A percentile compares a stretch with the other conserved stretches of the same genome.
These are phyloP conservation scores for Rhynchotus rufescens DNA, from an alignment of 2,797 vertebrate species.

Conservation along the genomic window DNA sequence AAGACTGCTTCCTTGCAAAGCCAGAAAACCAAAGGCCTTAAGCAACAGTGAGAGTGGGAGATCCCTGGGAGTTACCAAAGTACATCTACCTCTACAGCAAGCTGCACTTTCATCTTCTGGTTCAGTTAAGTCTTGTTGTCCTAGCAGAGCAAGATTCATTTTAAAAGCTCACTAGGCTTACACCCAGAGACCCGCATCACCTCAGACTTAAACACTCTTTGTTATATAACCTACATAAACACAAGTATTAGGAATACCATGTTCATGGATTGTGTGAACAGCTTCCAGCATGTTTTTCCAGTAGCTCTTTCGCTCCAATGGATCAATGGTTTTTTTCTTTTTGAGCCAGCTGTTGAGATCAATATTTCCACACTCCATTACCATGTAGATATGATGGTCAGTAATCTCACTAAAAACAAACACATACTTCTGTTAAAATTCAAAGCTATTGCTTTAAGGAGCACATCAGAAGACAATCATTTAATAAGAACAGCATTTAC, in stretches of 20 bases:
- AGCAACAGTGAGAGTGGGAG: neutral
- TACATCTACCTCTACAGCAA: neutral
- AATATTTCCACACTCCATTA: constrained; percentile 98
- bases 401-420: constrained; percentile 90
- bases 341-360: constrained; percentile 97
- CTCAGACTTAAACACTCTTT: neutral
- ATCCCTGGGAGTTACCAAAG: neutral
- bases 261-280: constrained; percentile 94
- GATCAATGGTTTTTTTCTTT: constrained; percentile 91
- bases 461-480: neutral
- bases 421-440: neutral
- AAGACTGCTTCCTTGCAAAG: neutral
- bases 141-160: neutral
- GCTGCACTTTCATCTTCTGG: neutral
- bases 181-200: neutral
- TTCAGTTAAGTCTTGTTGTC: neutral
- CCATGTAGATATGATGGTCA: constrained; percentile 92
- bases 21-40: neutral
- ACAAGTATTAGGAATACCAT: constrained; percentile 82
- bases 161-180: neutral
- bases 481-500: constrained; percentile 43
- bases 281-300: constrained; percentile 99
- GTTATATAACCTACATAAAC: neutral
- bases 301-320: constrained; percentile 94
- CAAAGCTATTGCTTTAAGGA: neutral